Evolutionary conservation across 2,888 invertebrate genomes (phyloP), one percentile per base, ranked within the genome.

Genomic region (Siphonodentalium dalli): DNA sequence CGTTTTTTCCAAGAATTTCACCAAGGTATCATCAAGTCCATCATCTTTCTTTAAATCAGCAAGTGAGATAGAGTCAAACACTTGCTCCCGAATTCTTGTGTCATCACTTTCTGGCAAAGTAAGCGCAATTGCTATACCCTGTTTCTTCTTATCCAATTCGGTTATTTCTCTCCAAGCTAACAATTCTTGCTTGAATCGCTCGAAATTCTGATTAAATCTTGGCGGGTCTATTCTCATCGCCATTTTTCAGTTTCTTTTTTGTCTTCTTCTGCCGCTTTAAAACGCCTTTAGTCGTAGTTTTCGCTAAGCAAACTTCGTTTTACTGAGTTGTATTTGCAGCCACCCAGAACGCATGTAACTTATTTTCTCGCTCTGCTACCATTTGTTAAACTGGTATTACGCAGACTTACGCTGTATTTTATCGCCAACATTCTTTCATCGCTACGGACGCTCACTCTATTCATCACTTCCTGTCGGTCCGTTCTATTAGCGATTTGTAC

Each of bases 1-100:
- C 38, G 61, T 58, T 45, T 58, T 53, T 39, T 65, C 59, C 2
- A 65, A 27, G 51, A 63, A 63, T 35, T 33, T 23, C 18, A 60
- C 24, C 9, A 62, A 39, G 11, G 39, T 56, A n/a, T 47, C n/a
- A n/a, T n/a, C 23, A 2, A 62, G 47, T 18, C 62, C 60, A 43
- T 31, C 44, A 13, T 54, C 57, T 24, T 54, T 57, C 43, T 64
- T 59, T 18, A 63, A 29, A 46, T 55, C 53, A n/a, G 54, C 59
- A 9, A 64, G 29, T 5, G n/a, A 27, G 3, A 64, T 29, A 28
- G 58, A 51, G 20, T 62, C 57, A 51, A 62, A 63, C 9, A 62
- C 65, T 35, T 60, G 60, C 43, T 63, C 60, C 27, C 56, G 39
- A 9, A 63, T 62, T 35, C 31, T 39, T 7, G 9, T 9, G 40